Evolutionary conservation across 53 echinoderm and acorn worm genomes (phyloP), one percentile per base, ranked within the genome.

Genomic region (Echinometra lucunter): DNA sequence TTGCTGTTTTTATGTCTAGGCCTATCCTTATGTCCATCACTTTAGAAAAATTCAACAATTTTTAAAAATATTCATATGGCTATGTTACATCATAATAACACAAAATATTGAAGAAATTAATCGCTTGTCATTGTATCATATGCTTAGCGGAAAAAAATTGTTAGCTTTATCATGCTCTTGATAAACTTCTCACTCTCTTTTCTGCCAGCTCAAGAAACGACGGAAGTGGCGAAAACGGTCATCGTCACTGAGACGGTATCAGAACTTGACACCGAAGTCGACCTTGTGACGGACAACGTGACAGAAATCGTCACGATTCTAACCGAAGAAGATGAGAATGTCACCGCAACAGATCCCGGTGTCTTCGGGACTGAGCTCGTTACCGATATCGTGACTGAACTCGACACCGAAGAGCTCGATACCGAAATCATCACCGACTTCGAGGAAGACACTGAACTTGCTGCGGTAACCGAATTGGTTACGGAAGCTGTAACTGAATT

Each of bases 291-390:
- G 4, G 83, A 82, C 21, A 30, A 23, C 21, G 83, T 42, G 83
- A 82, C 83, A 82, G 45, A 82, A 38, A 7, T 45, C 45, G 21
- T 44, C 83, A 82, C 83, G 15, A 15, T 45, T 82, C 23, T 82
- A 82, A 7, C 6, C 44, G 44, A 44, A 37, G 81, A 80, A 25
- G 83, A 82, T 82, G 83, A 82, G 25, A 45, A 82, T 82, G 83
- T 44, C 44, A 42, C 45, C 18, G 83, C 44, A 21, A 82, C 83
- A 7, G 83, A 82, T 44, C 44, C 28, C 44, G 15, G n/a, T 45
- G 83, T 44, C 25, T 82, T 82, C n/a, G 83, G 42, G 45, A 82
- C 83, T 6, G 83, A 82, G 21, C 21, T 82, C 27, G 40, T 45
- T 1, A 82, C 83, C 13, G 45, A 82, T 2, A n/a, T 82, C 45